A percentile compares a stretch with the other conserved stretches of the same genome.
Conservation (phyloP, 2,888 invertebrate species). For the Ferrisia virgata region DNA sequence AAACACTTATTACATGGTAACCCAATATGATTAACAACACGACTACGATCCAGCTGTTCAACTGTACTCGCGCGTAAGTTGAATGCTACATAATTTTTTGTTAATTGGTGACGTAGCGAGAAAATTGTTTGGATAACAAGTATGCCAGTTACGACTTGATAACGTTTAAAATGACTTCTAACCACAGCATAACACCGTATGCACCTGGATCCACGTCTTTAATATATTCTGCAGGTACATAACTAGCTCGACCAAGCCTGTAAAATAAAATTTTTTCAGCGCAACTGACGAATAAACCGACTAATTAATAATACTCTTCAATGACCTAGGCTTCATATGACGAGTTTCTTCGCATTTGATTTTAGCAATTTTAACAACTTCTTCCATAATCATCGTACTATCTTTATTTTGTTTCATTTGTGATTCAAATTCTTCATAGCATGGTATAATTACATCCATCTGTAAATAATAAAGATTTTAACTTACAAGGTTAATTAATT, state of each 20-base stretch:
- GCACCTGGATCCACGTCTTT: conserved; percentile 69
- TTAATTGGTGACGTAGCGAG: conserved; percentile 2
- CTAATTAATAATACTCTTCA: background rate
- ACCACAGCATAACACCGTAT: conserved; percentile 63
- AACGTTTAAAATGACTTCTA: conserved; percentile 56
- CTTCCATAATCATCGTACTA: conserved; percentile 51
- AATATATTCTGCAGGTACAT: conserved; percentile 59
- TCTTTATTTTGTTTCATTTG: background rate
- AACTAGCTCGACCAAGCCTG: conserved; percentile 71
- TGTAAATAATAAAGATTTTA: conserved; percentile 37
- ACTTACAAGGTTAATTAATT: conserved; percentile 35
- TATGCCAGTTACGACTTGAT: background rate
- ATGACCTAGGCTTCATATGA: conserved; percentile 60
- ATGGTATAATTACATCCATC: conserved; percentile 40
- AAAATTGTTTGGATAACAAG: background rate
- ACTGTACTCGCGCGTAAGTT: background rate
- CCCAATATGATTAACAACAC: background rate
- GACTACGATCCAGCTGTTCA: background rate
- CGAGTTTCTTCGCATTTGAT: conserved; percentile 57
- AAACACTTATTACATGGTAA: background rate
- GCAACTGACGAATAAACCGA: background rate
- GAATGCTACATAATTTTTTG: background rate
- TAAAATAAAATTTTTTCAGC: conserved; percentile 46
- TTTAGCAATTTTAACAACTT: conserved; percentile 55
- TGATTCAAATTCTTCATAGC: conserved; percentile 5